Conservation (phyloP, 2,888 invertebrate genomes). For the Seladonia tumulorum region DNA sequence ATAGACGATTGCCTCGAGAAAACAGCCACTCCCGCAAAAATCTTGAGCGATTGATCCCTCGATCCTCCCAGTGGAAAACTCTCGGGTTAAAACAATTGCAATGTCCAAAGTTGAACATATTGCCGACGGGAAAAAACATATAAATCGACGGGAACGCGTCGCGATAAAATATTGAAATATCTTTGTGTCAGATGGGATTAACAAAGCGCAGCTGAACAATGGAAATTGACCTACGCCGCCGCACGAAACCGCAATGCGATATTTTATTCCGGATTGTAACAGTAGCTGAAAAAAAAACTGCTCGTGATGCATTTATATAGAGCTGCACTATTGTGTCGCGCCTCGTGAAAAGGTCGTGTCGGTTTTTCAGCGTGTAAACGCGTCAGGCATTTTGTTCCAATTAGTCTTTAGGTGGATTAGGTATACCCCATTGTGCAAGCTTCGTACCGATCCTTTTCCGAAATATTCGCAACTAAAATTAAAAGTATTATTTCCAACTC, state of each 20-base stretch:
- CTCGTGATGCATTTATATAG: background rate
- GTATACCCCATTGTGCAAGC: background rate
- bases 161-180: background rate
- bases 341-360: background rate
- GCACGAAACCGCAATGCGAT: background rate
- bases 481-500: too few species aligned
- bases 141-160: background rate
- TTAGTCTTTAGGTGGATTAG: background rate
- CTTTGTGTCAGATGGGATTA: background rate
- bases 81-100: background rate
- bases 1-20: background rate
- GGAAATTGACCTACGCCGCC: background rate
- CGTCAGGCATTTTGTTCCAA: background rate
- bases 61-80: background rate
- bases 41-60: background rate
- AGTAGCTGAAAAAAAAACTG: background rate
- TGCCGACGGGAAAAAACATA: background rate
- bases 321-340: background rate
- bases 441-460: too few species aligned
- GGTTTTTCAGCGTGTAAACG: background rate
- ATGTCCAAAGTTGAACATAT: background rate
- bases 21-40: background rate
- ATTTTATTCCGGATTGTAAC: background rate
- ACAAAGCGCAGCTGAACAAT: background rate
- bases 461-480: too few species aligned